These are phyloP conservation scores for Periplaneta americana DNA, from an alignment of 1,140 invertebrate genomes.

Conservation along the genomic window DNA sequence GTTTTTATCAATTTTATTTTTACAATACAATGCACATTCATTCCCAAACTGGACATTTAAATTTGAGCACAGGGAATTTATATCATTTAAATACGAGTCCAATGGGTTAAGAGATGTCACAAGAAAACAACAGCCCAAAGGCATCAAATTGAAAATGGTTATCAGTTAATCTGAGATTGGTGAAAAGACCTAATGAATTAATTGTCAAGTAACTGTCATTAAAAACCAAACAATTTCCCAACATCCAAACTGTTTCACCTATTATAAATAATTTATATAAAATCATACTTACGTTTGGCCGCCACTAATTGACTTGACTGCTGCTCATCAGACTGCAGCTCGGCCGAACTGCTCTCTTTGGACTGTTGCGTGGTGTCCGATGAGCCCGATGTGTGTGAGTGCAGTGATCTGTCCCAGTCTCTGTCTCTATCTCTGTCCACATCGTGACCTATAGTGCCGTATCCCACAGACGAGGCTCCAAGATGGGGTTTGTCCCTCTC, in stretches of 20 bases:
- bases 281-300: neutral
- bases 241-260: neutral
- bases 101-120: no score
- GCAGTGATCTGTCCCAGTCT: constrained; percentile 7
- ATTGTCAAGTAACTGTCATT: no score
- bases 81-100: no score
- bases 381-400: neutral
- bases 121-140: no score
- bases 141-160: no score
- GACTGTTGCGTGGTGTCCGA: neutral
- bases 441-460: neutral
- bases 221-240: no score
- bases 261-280: neutral
- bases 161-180: no score
- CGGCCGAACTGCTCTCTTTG: neutral
- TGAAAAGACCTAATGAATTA: no score
- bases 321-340: neutral
- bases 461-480: neutral
- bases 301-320: neutral
- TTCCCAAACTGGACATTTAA: no score
- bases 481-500: constrained; percentile 17
- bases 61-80: no score
- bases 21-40: no score
- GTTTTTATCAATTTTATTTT: no score
- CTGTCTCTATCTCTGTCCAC: constrained; percentile 2